Evolutionary conservation across 2,888 invertebrate species (phyloP).

Genomic region (Unio pictorum): DNA sequence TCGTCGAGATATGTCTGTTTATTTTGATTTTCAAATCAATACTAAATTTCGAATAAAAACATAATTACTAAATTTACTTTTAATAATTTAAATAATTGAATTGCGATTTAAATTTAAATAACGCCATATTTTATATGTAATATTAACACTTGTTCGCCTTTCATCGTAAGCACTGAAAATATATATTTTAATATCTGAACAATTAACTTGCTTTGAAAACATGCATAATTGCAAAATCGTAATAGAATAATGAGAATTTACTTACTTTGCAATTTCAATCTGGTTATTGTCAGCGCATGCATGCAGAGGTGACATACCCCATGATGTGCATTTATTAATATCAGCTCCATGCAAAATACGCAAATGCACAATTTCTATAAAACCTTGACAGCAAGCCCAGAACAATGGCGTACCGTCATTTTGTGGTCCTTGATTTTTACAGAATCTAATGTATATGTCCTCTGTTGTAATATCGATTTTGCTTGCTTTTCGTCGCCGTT

Average conservation of each 20-base stretch:
- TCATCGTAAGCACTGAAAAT: too few species aligned
- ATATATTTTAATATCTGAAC: too few species aligned
- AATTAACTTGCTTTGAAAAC: too few species aligned
- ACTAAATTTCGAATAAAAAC: too few species aligned
- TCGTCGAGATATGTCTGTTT: too few species aligned
- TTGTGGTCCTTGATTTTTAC: slow-evolving; percentile 45
- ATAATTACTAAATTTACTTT: too few species aligned
- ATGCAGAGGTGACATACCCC: slow-evolving; percentile 53
- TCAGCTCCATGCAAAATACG: slow-evolving; percentile 48
- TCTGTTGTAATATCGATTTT: slow-evolving; percentile 40
- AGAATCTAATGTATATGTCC: slow-evolving; percentile 27
- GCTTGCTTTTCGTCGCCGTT: slow-evolving; percentile 43
- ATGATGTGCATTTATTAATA: slow-evolving; percentile 42
- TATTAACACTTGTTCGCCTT: too few species aligned
- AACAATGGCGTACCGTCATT: slow-evolving; percentile 52
- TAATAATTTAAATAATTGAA: too few species aligned
- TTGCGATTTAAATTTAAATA: too few species aligned
- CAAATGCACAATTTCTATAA: slow-evolving; percentile 46
- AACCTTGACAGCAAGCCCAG: slow-evolving; percentile 55
- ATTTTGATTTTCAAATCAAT: too few species aligned
- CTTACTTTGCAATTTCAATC: slow-evolving; percentile 47
- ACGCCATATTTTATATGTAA: too few species aligned
- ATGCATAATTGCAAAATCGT: neutral
- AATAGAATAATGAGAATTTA: slow-evolving; percentile 4
- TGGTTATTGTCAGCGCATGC: slow-evolving; percentile 54